A percentile compares a stretch with the other conserved stretches of the same genome.
phyloP scores from a whole-genome alignment of 2,797 vertebrate species.

The Scolopax rusticola region DNA sequence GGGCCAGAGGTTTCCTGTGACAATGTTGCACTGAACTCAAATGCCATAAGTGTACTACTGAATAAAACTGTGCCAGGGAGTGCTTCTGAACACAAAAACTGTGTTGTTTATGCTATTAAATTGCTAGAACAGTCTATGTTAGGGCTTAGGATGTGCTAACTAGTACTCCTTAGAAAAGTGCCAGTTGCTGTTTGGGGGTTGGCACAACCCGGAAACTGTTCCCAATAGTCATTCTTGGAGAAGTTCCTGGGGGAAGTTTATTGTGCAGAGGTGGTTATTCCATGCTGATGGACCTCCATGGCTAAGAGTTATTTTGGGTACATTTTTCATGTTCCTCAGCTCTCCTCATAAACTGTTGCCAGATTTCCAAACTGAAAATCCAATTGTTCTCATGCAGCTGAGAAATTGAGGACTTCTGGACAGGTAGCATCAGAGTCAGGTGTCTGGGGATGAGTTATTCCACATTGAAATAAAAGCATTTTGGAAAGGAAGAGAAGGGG shows the following conservation, averaged over 20 bases:
- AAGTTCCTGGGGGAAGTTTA: not conserved
- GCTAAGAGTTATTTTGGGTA: not conserved
- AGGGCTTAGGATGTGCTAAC: not conserved
- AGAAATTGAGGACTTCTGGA: not conserved
- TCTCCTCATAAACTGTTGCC: not conserved
- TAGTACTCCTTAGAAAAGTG: not conserved
- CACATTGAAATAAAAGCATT: not conserved
- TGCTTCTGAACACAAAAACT: not conserved
- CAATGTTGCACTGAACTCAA: not conserved
- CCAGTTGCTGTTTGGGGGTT: not conserved
- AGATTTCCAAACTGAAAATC: not conserved
- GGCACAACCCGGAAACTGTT: not conserved
- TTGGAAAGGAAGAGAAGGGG: not conserved
- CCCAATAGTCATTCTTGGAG: not conserved
- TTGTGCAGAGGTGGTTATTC: not conserved
- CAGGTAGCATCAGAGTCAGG: not conserved
- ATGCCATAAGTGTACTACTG: not conserved
- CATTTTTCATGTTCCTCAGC: not conserved
- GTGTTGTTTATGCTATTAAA: not conserved
- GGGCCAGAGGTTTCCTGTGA: not conserved
- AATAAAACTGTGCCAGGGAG: not conserved
- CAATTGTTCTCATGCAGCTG: not conserved
- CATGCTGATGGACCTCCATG: accelerated
- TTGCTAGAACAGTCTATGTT: not conserved
- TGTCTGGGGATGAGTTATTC: not conserved